A percentile compares a stretch with the other conserved stretches of the same genome.
Conservation (phyloP, 2,797 vertebrate genomes). For the Miichthys miiuy region DNA sequence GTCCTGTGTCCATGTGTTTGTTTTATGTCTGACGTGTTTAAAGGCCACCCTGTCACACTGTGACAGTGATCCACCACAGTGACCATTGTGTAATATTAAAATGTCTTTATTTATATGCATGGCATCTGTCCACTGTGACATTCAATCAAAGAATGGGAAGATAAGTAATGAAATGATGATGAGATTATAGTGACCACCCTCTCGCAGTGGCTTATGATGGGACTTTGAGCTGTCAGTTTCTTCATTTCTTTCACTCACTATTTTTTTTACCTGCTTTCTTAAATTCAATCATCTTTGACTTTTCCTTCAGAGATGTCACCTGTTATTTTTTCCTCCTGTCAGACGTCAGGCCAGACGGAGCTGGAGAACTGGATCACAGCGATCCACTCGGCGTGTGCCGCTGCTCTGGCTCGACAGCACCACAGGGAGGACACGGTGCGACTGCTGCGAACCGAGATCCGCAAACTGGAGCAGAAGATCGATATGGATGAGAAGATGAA, state of each 20-base stretch:
- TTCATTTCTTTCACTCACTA: neutral
- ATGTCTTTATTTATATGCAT: slow-evolving; percentile 75
- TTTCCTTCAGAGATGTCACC: neutral
- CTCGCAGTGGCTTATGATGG: slow-evolving; percentile 24
- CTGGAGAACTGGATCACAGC: slow-evolving; percentile 97
- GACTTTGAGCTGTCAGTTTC: slow-evolving; percentile 38
- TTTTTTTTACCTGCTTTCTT: slow-evolving; percentile 4
- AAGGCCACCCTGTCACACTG: slow-evolving; percentile 78
- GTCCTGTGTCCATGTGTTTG: slow-evolving; percentile 63
- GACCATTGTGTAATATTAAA: slow-evolving; percentile 66
- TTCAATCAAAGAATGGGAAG: slow-evolving; percentile 52
- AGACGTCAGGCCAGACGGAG: slow-evolving; percentile 95
- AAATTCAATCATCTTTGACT: neutral
- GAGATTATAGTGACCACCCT: slow-evolving; percentile 44
- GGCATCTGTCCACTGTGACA: slow-evolving; percentile 62
- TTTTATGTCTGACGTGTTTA: slow-evolving; percentile 77
- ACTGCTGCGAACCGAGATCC: slow-evolving; percentile 90
- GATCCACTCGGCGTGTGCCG: slow-evolving; percentile 93
- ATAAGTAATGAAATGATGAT: slow-evolving; percentile 60
- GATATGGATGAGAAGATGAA: slow-evolving; percentile 97
- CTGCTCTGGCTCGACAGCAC: slow-evolving; percentile 90
- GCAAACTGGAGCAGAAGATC: slow-evolving; percentile 94
- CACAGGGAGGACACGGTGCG: slow-evolving; percentile 93
- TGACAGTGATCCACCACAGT: slow-evolving; percentile 68
- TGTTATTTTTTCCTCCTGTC: slow-evolving; percentile 31